These are phyloP conservation scores for Drosophila lini DNA, from an alignment of 1,140 invertebrate species.

Conservation along the genomic window DNA sequence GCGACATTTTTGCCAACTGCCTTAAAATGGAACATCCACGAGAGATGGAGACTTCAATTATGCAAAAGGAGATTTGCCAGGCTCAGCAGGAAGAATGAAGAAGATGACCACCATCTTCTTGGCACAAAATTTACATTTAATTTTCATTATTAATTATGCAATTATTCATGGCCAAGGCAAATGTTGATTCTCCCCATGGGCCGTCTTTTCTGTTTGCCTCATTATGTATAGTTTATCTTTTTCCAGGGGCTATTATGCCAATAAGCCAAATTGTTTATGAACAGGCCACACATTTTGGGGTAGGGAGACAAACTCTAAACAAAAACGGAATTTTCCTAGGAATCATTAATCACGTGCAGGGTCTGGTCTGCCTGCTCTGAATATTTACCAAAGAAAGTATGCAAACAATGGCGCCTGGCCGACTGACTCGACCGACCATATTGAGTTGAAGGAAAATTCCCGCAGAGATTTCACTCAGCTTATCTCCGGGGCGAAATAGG, in stretches of 20 bases:
- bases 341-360: constrained; percentile 71
- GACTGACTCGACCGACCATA: constrained; percentile 10
- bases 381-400: constrained; percentile 36
- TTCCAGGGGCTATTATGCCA: constrained; percentile 61
- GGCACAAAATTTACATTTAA: constrained; percentile 71
- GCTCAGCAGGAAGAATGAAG: neutral
- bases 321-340: constrained; percentile 28
- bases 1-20: constrained; percentile 63
- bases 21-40: constrained; percentile 62
- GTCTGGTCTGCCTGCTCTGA: constrained; percentile 19
- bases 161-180: constrained; percentile 55
- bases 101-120: constrained; percentile 3
- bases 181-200: constrained; percentile 53
- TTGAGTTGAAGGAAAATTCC: constrained; percentile 16
- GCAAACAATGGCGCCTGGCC: constrained; percentile 45
- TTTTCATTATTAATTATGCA: constrained; percentile 78
- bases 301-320: constrained; percentile 14
- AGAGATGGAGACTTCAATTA: constrained; percentile 63
- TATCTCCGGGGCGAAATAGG: constrained; percentile 4
- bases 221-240: constrained; percentile 66
- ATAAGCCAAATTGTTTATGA: constrained; percentile 72
- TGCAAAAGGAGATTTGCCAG: constrained; percentile 70
- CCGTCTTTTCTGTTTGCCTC: constrained; percentile 55
- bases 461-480: constrained; percentile 19
- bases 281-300: constrained; percentile 22